phyloP scores from a whole-genome alignment of 2,113 vertebrate genomes.

The Rhinopithecus roxellana region DNA sequence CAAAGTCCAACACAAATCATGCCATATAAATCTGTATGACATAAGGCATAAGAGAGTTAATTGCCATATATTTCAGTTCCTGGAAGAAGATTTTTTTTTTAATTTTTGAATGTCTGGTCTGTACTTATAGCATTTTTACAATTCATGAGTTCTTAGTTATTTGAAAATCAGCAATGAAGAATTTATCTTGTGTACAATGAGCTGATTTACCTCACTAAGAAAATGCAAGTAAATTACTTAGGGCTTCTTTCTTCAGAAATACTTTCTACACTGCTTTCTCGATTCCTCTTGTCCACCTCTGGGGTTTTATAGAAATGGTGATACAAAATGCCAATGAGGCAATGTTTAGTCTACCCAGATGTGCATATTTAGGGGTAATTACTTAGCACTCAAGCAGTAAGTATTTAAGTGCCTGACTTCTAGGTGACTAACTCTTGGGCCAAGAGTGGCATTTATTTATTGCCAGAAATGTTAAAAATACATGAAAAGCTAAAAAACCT shows the following conservation, averaged over 20 bases:
- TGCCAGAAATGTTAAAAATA: conserved; percentile 42
- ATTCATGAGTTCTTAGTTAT: neutral
- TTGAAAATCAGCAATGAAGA: neutral
- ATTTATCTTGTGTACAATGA: neutral
- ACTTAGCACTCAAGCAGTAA: neutral
- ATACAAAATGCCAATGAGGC: neutral
- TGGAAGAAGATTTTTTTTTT: neutral
- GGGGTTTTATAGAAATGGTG: neutral
- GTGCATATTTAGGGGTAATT: neutral
- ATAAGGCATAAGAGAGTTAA: neutral
- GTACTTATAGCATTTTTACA: neutral
- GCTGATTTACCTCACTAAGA: neutral
- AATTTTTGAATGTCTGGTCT: neutral
- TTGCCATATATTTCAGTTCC: neutral
- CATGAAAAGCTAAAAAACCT: conserved; percentile 17
- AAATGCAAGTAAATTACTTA: neutral
- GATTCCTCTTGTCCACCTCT: neutral
- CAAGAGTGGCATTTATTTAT: conserved; percentile 16
- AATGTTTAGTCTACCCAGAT: neutral
- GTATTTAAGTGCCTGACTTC: neutral
- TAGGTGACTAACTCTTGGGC: neutral
- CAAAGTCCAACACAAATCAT: neutral
- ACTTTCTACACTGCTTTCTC: neutral
- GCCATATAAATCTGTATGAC: neutral
- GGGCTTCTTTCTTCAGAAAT: neutral